Evolutionary conservation across 2,113 vertebrate species (phyloP), one percentile per base, ranked within the genome.

Genomic region (Nothocercus nigrocapillus): DNA sequence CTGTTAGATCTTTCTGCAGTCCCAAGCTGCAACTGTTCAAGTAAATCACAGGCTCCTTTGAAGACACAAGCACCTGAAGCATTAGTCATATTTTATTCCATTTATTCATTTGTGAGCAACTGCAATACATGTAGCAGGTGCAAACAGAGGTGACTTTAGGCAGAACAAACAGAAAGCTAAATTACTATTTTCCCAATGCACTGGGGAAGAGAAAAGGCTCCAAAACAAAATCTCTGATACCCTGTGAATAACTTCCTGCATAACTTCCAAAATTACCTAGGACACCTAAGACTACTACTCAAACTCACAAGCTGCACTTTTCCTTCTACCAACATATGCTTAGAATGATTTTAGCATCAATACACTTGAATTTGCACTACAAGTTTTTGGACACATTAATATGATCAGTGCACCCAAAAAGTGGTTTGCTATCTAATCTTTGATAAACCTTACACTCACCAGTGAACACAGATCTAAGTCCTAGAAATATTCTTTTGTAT

Each of bases 321-420:
- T 97, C 44, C 28, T 91, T 28, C 44, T 90, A 70, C 66, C 95
- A 93, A 90, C 51, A 63, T 18, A 85, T 83, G 36, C 87, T 95
- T 87, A 91, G 68, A 91, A 61, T 30, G 28, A 90, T 95, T 96
- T 80, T 77, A 88, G 88, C 87, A 95, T 94, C 92, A 97, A 84
- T 82, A 91, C 85, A 91, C 77, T 90, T 90, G 62, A 97, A 97
- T 94, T 92, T 93, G 82, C 68, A 56, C 82, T 74, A 27, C 93
- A 95, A 95, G 93, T 88, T 96, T 96, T 90, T 56, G 85, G 82
- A 84, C 25, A 94, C 77, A 78, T 93, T 95, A 96, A 94, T 5
- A 0, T 58, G 61, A 82, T 49, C 17, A 21, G 19, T 4, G 4
- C 42, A 82, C 36, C 40, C 25, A 42, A 96, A 77, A 94, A 80